Percentiles rank a stretch among this genome's conserved stretches.
Evolutionary conservation across 2,888 invertebrate genomes (phyloP).

Genomic region (Ochlodes sylvanus): DNA sequence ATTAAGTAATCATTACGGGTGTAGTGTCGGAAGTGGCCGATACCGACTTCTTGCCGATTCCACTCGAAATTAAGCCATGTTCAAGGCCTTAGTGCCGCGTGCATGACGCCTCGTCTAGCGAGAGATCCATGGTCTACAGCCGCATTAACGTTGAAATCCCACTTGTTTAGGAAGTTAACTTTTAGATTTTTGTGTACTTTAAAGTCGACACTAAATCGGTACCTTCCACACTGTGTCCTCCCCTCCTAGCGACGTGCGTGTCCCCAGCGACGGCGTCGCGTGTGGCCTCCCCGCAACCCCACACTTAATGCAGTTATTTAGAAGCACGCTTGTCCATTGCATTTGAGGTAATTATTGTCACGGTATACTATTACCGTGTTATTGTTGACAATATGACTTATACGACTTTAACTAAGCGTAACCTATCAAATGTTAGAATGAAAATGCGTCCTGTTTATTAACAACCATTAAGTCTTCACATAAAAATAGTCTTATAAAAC

Average conservation of each 20-base stretch:
- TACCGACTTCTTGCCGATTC: not conserved
- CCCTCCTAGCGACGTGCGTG: not conserved
- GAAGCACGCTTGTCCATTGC: slow-evolving; percentile 32
- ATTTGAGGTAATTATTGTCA: slow-evolving; percentile 27
- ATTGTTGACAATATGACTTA: slow-evolving; percentile 23
- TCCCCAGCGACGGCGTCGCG: slow-evolving; percentile 23
- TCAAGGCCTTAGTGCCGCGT: no score
- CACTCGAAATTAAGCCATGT: no score
- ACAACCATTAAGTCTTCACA: no score
- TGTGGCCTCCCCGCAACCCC: slow-evolving; percentile 21
- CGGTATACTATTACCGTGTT: no score
- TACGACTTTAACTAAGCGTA: not conserved
- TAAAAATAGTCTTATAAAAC: no score
- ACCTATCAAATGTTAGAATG: not conserved
- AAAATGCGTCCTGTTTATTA: not conserved
- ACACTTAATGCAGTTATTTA: slow-evolving; percentile 37
- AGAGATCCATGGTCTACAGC: no score
- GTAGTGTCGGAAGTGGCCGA: no score
- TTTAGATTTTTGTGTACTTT: no score
- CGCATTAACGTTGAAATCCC: no score
- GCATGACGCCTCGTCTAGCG: no score
- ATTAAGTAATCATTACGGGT: slow-evolving; percentile 4
- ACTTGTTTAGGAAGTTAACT: no score
- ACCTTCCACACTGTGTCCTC: not conserved
- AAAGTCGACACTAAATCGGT: no score